Evolutionary conservation across 2,888 invertebrate species (phyloP).

Genomic region (Archips xylosteana): DNA sequence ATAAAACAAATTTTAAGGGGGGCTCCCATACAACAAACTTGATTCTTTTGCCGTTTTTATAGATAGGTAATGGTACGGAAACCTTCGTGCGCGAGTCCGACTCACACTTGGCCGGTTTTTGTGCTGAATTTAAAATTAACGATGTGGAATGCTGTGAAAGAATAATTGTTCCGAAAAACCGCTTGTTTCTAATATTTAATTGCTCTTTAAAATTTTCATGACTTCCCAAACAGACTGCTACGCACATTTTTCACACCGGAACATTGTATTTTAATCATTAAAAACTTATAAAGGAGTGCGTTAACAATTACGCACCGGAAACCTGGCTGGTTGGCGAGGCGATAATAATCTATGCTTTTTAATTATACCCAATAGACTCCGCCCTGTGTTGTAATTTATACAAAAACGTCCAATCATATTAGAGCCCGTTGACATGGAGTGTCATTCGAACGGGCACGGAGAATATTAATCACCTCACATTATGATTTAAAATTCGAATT

Average conservation of each 20-base stretch:
- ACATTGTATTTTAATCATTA: slow-evolving; percentile 56
- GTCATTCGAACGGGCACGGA: slow-evolving; percentile 62
- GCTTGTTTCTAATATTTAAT: slow-evolving; percentile 22
- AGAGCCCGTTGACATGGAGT: slow-evolving; percentile 73
- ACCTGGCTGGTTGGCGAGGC: slow-evolving; percentile 69
- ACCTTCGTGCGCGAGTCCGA: too few species aligned
- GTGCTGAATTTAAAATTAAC: not conserved
- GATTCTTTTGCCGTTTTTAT: too few species aligned
- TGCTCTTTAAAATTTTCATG: slow-evolving; percentile 23
- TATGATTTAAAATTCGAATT: slow-evolving; percentile 59
- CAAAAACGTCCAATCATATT: slow-evolving; percentile 82
- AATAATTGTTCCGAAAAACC: not conserved
- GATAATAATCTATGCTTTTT: slow-evolving; percentile 79
- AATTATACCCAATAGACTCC: slow-evolving; percentile 75
- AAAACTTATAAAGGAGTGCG: slow-evolving; percentile 58
- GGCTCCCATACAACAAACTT: too few species aligned
- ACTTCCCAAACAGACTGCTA: slow-evolving; percentile 13
- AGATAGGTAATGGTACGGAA: too few species aligned
- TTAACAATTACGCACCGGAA: slow-evolving; percentile 74
- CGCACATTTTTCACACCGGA: slow-evolving; percentile 44
- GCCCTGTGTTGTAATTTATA: slow-evolving; percentile 75
- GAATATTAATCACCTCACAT: slow-evolving; percentile 74
- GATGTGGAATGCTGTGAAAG: not conserved
- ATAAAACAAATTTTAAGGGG: too few species aligned
- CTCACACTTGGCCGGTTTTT: too few species aligned